These are phyloP conservation scores for Axis porcinus DNA, from an alignment of 2,113 vertebrate species.

Conservation along the genomic window DNA sequence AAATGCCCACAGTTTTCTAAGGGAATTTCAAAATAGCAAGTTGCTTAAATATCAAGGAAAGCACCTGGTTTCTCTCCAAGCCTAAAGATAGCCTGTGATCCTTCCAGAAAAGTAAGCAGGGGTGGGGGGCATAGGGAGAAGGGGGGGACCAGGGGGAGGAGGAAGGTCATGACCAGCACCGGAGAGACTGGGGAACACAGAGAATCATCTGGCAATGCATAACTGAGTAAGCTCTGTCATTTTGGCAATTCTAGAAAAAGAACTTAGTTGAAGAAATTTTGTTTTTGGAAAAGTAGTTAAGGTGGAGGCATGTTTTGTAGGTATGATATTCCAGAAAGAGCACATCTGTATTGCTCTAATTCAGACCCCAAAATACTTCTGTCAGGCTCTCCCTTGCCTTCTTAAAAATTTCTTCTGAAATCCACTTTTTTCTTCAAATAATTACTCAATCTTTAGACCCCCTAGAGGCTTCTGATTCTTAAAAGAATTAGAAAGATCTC, in stretches of 20 bases:
- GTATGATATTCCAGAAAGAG: neutral
- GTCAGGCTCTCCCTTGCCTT: neutral
- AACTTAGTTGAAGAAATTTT: neutral
- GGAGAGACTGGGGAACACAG: neutral
- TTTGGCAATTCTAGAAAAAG: neutral
- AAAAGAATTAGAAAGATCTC: constrained; percentile 50
- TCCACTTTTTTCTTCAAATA: neutral
- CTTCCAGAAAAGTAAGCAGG: neutral
- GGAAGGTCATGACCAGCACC: neutral
- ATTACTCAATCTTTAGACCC: constrained; percentile 45
- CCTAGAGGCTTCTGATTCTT: constrained; percentile 27
- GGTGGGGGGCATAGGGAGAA: rapidly evolving
- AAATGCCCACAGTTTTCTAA: constrained; percentile 70
- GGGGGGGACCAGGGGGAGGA: neutral
- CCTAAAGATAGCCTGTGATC: constrained; percentile 25
- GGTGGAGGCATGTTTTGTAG: neutral
- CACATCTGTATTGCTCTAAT: constrained; percentile 28
- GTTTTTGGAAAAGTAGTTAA: neutral
- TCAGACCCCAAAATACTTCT: constrained; percentile 15
- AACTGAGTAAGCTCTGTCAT: neutral
- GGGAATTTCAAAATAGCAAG: constrained; percentile 73
- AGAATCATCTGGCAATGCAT: neutral
- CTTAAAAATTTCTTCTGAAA: constrained; percentile 23
- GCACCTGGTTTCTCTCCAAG: constrained; percentile 65
- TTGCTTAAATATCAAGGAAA: constrained; percentile 68